phyloP scores from a whole-genome alignment of 2,888 invertebrate species.

The Axea sp. region DNA sequence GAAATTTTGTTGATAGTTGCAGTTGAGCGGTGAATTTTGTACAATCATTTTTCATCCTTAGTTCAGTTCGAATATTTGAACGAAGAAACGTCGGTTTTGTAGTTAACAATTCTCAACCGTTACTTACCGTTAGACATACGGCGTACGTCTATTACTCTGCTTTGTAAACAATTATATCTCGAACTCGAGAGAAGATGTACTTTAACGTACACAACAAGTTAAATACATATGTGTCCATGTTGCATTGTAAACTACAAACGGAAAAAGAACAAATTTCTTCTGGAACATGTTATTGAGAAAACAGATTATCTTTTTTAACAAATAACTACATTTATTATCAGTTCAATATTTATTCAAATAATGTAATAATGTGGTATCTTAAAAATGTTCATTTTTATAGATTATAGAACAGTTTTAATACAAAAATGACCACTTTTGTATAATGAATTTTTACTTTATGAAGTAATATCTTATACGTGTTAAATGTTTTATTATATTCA shows the following conservation, averaged over 20 bases:
- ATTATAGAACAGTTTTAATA: too few relatives aligned
- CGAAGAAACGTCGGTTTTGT: conserved; percentile 27
- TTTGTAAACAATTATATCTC: conserved; percentile 37
- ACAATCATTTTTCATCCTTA: neutral
- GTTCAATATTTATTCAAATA: too few relatives aligned
- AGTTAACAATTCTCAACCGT: conserved; percentile 45
- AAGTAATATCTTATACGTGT: too few relatives aligned
- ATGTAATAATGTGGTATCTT: too few relatives aligned
- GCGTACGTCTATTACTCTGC: conserved; percentile 24
- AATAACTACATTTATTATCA: too few relatives aligned
- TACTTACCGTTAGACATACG: conserved; percentile 53
- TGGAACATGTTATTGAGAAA: neutral
- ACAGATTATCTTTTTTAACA: too few relatives aligned
- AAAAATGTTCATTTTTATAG: too few relatives aligned
- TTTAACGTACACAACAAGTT: conserved; percentile 17
- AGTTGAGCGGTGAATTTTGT: neutral
- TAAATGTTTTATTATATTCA: too few relatives aligned
- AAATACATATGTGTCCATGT: conserved; percentile 2
- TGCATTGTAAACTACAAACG: neutral
- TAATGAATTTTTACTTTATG: too few relatives aligned
- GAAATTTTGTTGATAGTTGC: too few relatives aligned
- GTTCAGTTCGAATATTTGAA: conserved; percentile 2
- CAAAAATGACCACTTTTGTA: too few relatives aligned
- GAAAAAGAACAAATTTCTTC: neutral
- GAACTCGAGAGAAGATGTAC: conserved; percentile 21